Base-by-base conservation (phyloP, 2,797 vertebrate species). In the Rhinella marina region DNA sequence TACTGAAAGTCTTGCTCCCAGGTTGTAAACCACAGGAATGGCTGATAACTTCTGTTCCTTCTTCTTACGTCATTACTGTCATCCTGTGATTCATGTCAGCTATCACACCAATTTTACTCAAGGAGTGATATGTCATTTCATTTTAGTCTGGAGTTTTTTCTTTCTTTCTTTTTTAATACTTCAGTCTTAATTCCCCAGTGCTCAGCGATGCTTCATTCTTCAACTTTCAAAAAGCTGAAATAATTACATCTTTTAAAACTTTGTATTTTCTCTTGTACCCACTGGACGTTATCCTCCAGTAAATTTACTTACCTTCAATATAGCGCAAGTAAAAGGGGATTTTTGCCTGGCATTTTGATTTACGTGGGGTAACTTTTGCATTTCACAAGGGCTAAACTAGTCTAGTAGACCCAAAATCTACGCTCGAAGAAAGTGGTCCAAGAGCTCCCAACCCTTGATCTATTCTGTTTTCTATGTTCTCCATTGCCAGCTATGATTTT, bases 171-270 rank as follows among this genome's bases (percentile, higher is more conserved):
- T 41, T 41, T 41, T 27, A 8, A 79, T 29, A 16, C 77, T 78
- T 78, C 50, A 16, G n/a, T 59, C 17, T 61, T 59, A 61, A 80
- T 59, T 80, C 78, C 27, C 54, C 27, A 41, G 11, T 61, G 19
- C 12, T 80, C 78, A 19, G 52, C 11, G 17, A 59, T 19, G 57
- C 29, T 10, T 21, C 54, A 48, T 73, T 11, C 29, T 32, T 48
- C 19, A 23, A 75, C 72, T 75, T 50, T 75, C 32, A 48, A 41
- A 75, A n/a, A 48, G 29, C 17, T 72, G 19, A 72, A 41, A 72
- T 41, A 29, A 79, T 79, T 79, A 59, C 7, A 59, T 17, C 25
- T 29, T 79, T 56, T 54, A 78, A 17, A 78, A 27, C 76, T 75
- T n/a, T 12, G 23, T 25, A 52, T 52, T 10, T 78, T 56, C 23